Base-by-base conservation (phyloP, 2,113 vertebrate species). In the Phoenicopterus ruber region DNA sequence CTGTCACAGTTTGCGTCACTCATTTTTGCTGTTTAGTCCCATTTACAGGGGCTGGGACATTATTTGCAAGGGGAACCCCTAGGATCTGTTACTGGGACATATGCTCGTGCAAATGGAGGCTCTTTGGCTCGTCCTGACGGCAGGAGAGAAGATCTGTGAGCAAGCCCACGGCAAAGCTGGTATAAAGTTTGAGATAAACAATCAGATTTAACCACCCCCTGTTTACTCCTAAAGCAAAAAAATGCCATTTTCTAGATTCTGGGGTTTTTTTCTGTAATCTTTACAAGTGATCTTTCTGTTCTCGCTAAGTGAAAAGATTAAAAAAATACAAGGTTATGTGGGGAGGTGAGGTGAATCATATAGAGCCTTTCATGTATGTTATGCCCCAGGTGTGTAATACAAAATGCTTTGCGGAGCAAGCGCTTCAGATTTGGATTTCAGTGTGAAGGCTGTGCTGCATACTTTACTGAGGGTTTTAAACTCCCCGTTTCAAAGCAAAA, bases 171-270 rank as follows among this genome's bases (percentile, higher is more conserved):
- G 98, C 97, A 97, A 97, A 97, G 77, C 91, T 97, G 95, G 92
- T 97, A 91, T 97, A 98, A 98, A 97, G 93, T 97, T 98, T 97
- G 95, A 98, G 97, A 98, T 98, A 97, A 98, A 98, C 97, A 98
- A 98, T 97, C 96, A 95, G 93, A 98, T 98, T 98, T 97, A 98
- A 97, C 95, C 93, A 96, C 96, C 93, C 94, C 82, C 86, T 98
- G 94, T 98, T 98, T 98, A 98, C 88, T 98, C 97, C 97, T 95
- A 96, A 93, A 98, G 97, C 67, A 88, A 87, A 96, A 96, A 91
- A 96, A 93, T 17, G 71, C 42, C 22, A 72, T 77, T 83, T 93
- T 85, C 80, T 87, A 94, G 46, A 65, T 94, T 94, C 89, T 95
- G 65, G 46, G 46, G 57, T 24, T 81, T 90, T 87, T 50, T 71